A percentile compares a stretch with the other conserved stretches of the same genome.
Evolutionary conservation across 2,797 vertebrate genomes (phyloP).

Genomic region (Pagetopsis macropterus): DNA sequence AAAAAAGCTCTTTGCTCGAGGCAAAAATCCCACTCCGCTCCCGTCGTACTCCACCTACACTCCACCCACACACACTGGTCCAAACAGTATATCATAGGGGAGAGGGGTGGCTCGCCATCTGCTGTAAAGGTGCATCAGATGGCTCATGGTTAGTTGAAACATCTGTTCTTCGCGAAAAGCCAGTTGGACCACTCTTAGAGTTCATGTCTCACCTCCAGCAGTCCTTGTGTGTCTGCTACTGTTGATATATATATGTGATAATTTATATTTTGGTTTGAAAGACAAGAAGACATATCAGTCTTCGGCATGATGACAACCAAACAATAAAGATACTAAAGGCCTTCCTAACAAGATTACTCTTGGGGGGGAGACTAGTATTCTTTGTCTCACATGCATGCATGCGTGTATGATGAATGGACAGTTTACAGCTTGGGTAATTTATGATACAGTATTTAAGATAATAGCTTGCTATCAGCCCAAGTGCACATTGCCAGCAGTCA

Average conservation of each 20-base stretch:
- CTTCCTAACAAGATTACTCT: neutral
- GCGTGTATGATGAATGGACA: neutral
- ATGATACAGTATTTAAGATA: neutral
- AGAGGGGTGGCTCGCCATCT: slow-evolving; percentile 49
- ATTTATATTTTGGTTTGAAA: neutral
- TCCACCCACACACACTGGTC: slow-evolving; percentile 24
- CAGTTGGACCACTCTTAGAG: slow-evolving; percentile 22
- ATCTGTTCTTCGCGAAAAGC: slow-evolving; percentile 44
- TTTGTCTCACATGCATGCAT: neutral
- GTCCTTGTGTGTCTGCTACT: slow-evolving; percentile 10
- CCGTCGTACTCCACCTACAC: slow-evolving; percentile 1
- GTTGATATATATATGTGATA: slow-evolving; percentile 4
- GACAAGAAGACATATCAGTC: neutral
- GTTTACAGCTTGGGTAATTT: neutral
- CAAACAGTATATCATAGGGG: slow-evolving; percentile 16
- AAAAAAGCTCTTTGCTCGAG: slow-evolving; percentile 12
- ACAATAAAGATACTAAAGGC: neutral
- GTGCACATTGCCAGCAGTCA: neutral
- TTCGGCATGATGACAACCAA: neutral
- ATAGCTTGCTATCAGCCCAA: neutral
- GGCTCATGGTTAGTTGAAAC: slow-evolving; percentile 40
- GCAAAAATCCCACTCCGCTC: slow-evolving; percentile 14
- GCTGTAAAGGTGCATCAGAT: slow-evolving; percentile 47
- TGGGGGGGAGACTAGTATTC: neutral
- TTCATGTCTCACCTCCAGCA: slow-evolving; percentile 1